A percentile compares a stretch with the other conserved stretches of the same genome.
Evolutionary conservation across 2,888 invertebrate genomes (phyloP).

Genomic region (Aspidiotus destructor): DNA sequence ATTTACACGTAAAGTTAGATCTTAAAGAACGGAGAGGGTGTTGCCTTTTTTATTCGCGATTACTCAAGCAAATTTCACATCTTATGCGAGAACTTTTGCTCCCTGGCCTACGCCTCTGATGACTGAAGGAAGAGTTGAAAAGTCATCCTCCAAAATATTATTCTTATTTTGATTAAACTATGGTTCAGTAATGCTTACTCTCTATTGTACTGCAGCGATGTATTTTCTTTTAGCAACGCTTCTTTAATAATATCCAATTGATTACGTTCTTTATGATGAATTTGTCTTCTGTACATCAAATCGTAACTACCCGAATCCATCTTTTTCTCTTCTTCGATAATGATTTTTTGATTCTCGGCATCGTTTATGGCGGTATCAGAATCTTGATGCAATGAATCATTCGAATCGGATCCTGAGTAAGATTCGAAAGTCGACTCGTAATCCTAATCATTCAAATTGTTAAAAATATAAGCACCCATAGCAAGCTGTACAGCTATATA

Average conservation of each 20-base stretch:
- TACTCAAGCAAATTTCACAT: too few species aligned
- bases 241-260: slow-evolving; percentile 44
- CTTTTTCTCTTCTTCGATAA: slow-evolving; percentile 47
- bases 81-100: too few species aligned
- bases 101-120: too few species aligned
- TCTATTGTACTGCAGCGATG: too few species aligned
- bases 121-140: too few species aligned
- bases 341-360: slow-evolving; percentile 28
- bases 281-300: slow-evolving; percentile 38
- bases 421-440: slow-evolving; percentile 49
- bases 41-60: too few species aligned
- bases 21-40: too few species aligned
- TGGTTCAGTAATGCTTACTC: too few species aligned
- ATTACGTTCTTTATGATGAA: slow-evolving; percentile 34
- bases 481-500: not conserved
- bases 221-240: slow-evolving; percentile 43
- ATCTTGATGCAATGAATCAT: not conserved
- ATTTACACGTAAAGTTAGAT: too few species aligned
- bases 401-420: slow-evolving; percentile 23
- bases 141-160: too few species aligned
- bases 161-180: too few species aligned
- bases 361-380: not conserved
- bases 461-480: not conserved
- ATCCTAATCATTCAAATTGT: slow-evolving; percentile 40
- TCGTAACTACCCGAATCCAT: slow-evolving; percentile 54